Conservation (phyloP, 2,888 invertebrate genomes). For the Sphaerophoria taeniata region DNA sequence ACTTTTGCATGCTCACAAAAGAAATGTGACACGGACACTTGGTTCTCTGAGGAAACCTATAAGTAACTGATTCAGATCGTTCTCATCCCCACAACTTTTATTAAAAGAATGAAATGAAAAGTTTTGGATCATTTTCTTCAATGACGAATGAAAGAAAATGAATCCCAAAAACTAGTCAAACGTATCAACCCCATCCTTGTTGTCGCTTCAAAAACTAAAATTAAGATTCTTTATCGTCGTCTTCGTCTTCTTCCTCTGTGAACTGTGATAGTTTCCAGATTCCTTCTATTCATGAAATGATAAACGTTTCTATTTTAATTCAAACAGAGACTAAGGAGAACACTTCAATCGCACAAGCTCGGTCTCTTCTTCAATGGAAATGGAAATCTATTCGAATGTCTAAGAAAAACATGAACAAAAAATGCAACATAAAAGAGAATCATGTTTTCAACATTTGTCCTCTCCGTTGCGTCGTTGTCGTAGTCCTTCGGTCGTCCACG, state of each 20-base stretch:
- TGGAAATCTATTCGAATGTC: slow-evolving; percentile 32
- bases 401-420: slow-evolving; percentile 32
- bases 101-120: no score
- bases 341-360: slow-evolving; percentile 44
- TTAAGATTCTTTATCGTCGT: slow-evolving; percentile 56
- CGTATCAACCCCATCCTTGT: not conserved
- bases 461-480: slow-evolving; percentile 19
- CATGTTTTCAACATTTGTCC: slow-evolving; percentile 50
- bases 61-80: no score
- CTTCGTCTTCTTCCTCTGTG: not conserved
- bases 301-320: slow-evolving; percentile 64
- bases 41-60: no score
- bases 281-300: slow-evolving; percentile 46
- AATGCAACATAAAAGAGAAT: slow-evolving; percentile 50
- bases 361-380: slow-evolving; percentile 32
- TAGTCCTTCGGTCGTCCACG: slow-evolving; percentile 7
- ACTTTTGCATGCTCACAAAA: no score
- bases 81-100: no score
- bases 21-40: no score
- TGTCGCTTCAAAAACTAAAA: slow-evolving; percentile 38
- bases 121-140: no score
- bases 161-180: not conserved
- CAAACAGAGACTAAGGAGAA: slow-evolving; percentile 39
- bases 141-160: no score
- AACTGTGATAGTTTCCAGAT: slow-evolving; percentile 15